A percentile compares a stretch with the other conserved stretches of the same genome.
These are phyloP conservation scores for Brachionus koreanus DNA, from an alignment of 1,140 invertebrate genomes.

Conservation along the genomic window DNA sequence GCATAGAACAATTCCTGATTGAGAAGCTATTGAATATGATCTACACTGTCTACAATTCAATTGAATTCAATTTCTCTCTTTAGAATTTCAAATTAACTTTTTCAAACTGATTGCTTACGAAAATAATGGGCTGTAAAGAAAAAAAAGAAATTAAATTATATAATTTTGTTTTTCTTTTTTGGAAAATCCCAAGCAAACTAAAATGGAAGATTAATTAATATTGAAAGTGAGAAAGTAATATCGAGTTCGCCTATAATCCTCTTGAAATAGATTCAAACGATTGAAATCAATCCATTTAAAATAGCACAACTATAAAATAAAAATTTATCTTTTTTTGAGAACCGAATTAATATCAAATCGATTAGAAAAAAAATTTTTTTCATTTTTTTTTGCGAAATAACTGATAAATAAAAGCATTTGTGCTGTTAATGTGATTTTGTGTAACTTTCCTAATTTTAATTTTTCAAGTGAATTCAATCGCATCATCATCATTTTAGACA, in stretches of 20 bases:
- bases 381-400: not conserved
- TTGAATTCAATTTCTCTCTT: not conserved
- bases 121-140: conserved; percentile 31
- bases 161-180: conserved; percentile 34
- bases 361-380: not conserved
- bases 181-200: not conserved
- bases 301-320: not conserved
- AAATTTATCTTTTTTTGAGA: not conserved
- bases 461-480: too few species aligned
- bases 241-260: not conserved
- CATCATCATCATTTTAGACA: too few species aligned
- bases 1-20: conserved; percentile 27
- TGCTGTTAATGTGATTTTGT: too few species aligned
- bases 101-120: conserved; percentile 8
- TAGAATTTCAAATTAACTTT: conserved; percentile 37
- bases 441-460: too few species aligned
- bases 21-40: not conserved
- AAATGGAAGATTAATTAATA: conserved; percentile 36
- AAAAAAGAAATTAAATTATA: conserved; percentile 3
- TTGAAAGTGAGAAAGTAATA: conserved; percentile 33
- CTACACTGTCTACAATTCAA: conserved; percentile 36
- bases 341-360: conserved; percentile 17
- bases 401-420: not conserved
- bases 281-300: not conserved
- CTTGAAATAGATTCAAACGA: not conserved